Percentiles rank a stretch among this genome's conserved stretches.
Conservation (phyloP, 2,888 invertebrate genomes). For the Pseudeuparius sepicola region DNA sequence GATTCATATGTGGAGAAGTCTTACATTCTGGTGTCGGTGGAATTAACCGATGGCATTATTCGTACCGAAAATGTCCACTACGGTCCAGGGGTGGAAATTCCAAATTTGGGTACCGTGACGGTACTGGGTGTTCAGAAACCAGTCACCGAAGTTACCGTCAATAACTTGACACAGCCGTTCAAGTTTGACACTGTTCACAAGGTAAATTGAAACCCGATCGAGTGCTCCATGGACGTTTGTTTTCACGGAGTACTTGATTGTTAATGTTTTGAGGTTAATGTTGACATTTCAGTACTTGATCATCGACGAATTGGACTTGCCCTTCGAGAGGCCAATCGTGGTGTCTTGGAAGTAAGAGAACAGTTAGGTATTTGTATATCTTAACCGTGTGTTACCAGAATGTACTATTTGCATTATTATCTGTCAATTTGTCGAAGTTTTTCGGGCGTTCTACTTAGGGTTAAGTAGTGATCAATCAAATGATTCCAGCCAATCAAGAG, state of each 20-base stretch:
- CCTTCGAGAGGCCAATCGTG: constrained; percentile 29
- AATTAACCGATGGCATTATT: constrained; percentile 29
- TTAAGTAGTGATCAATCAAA: too few species aligned
- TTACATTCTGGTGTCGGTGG: constrained; percentile 47
- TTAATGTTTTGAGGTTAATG: not conserved
- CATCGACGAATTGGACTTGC: constrained; percentile 33
- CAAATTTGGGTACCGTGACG: constrained; percentile 34
- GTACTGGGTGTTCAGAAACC: constrained; percentile 32
- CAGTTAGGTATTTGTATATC: too few species aligned
- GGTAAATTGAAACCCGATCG: too few species aligned
- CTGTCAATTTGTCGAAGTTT: too few species aligned
- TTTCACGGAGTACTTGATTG: too few species aligned
- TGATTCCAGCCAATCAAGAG: too few species aligned
- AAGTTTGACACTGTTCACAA: constrained; percentile 34
- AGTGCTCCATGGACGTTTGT: too few species aligned
- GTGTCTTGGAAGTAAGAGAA: constrained; percentile 32
- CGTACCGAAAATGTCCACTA: constrained; percentile 29
- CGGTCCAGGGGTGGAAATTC: constrained; percentile 35
- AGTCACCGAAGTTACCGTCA: constrained; percentile 33
- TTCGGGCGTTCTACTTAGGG: too few species aligned
- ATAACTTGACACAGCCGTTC: constrained; percentile 31
- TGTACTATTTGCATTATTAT: too few species aligned
- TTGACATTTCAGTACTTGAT: constrained; percentile 32
- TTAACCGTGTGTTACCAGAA: too few species aligned
- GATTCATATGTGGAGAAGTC: constrained; percentile 50